Base-by-base conservation (phyloP, 2,888 invertebrate species). In the Synergus laeviventris region DNA sequence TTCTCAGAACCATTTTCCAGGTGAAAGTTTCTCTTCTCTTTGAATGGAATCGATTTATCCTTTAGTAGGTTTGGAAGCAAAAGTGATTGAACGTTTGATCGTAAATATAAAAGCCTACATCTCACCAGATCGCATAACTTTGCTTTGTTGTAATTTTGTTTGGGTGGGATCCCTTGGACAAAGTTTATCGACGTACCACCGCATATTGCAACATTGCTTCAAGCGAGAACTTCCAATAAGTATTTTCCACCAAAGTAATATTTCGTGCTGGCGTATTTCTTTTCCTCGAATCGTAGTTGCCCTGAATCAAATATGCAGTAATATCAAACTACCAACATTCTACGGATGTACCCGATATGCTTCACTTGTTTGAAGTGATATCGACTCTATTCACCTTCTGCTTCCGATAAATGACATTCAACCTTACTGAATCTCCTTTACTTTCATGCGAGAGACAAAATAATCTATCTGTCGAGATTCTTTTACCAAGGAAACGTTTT, bases 81-180 rank as follows among this genome's bases (percentile, higher is more conserved):
- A 59, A 59, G 18, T 21, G 24, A 59, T 59, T 59, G 24, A 18
- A 59, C 21, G 59, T 59, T 56, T 59, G 14, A 12, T 24, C 59
- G 59, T 59, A 59, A 59, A 59, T 59, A 59, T 21, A 59, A 59
- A 59, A 21, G 18, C 5, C 2, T 56, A 59, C 21, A 59, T 59
- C 21, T 14, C 18, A 59, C 14, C 59, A 24, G 9, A 5, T 59
- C 14, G 12, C 59, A 59, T 21, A 59, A 59, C 59, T 21, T 59
- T 59, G 14, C 24, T 24, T 12, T 59, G 59, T 59, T 59, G 14
- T 24, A 24, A 14, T 18, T 59, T 24, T 59, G 24, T 14, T 14
- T 59, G 59, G 21, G 12, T 59, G 24, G 24, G 7, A 24, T 59
- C 59, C 14, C 5, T 12, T 21, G 59, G 24, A 42, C 14, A 59